Conservation (phyloP, 2,888 invertebrate species). For the Parasteatoda lunata region DNA sequence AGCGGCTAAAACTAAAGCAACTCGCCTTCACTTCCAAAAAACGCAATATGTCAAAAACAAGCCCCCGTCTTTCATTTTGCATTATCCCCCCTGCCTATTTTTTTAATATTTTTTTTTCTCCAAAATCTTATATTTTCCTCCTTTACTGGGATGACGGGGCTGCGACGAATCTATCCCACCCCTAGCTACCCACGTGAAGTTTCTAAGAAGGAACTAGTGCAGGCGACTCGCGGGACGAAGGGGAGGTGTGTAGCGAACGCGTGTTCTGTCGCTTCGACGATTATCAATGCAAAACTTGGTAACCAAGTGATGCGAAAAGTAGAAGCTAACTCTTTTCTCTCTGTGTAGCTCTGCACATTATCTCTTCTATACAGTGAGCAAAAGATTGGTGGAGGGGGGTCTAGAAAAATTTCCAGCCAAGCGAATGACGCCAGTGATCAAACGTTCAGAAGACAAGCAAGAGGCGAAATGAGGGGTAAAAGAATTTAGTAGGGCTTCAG, state of each 20-base stretch:
- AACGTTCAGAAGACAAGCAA: slow-evolving; percentile 54
- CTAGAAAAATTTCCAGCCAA: slow-evolving; percentile 59
- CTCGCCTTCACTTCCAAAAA: slow-evolving; percentile 44
- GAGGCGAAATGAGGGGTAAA: slow-evolving; percentile 61
- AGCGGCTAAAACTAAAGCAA: slow-evolving; percentile 51
- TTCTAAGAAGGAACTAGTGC: neutral
- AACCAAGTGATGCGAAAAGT: slow-evolving; percentile 49
- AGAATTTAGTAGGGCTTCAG: slow-evolving; percentile 30
- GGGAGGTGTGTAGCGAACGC: slow-evolving; percentile 31
- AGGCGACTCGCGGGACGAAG: slow-evolving; percentile 12
- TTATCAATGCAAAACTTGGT: slow-evolving; percentile 68
- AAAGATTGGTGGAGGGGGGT: slow-evolving; percentile 17
- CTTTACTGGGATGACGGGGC: neutral
- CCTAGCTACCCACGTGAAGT: neutral
- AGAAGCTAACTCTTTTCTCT: slow-evolving; percentile 40
- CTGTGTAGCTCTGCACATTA: slow-evolving; percentile 42
- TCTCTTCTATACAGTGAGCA: slow-evolving; percentile 41
- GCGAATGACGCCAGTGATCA: slow-evolving; percentile 57
- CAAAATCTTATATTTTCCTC: neutral
- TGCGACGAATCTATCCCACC: neutral
- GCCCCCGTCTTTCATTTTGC: slow-evolving; percentile 31
- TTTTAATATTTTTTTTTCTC: neutral
- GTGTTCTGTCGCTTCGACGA: slow-evolving; percentile 61
- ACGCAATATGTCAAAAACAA: slow-evolving; percentile 57
- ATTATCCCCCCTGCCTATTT: slow-evolving; percentile 13